These are phyloP conservation scores for Trachelipus rathkii DNA, from an alignment of 1,140 invertebrate species.

Conservation along the genomic window DNA sequence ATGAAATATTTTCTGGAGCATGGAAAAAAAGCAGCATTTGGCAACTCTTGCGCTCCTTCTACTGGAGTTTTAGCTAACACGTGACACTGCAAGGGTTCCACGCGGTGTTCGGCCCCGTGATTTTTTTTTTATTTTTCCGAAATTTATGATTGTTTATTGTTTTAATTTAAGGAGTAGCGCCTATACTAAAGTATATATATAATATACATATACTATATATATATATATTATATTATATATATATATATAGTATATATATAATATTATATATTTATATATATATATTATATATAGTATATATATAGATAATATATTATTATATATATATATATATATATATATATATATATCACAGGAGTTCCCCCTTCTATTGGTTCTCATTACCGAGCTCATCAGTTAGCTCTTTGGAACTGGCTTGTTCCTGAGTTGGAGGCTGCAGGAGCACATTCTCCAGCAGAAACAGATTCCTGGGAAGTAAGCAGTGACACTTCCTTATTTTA, in stretches of 20 bases:
- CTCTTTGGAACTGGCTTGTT: conserved; percentile 87
- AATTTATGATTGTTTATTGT: too few species aligned
- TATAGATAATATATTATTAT: background rate
- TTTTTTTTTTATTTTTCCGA: too few species aligned
- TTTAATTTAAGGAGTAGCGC: too few species aligned
- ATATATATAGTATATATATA: conserved; percentile 6
- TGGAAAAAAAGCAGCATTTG: too few species aligned
- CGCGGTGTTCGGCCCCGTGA: too few species aligned
- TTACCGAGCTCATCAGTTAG: conserved; percentile 86
- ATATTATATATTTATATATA: background rate
- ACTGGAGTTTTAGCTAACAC: too few species aligned
- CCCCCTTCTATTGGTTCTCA: conserved; percentile 88
- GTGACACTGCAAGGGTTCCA: too few species aligned
- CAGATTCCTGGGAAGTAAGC: conserved; percentile 48
- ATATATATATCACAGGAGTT: conserved; percentile 62
- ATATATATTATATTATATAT: too few species aligned
- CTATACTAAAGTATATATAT: too few species aligned
- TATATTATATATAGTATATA: background rate
- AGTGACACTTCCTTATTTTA: conserved; percentile 40
- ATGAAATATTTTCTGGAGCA: too few species aligned
- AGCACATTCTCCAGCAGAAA: conserved; percentile 73
- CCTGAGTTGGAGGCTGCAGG: conserved; percentile 85
- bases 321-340: background rate
- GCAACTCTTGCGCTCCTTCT: too few species aligned
- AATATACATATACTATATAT: too few species aligned